These are phyloP conservation scores for Lapara coniferarum DNA, from an alignment of 2,888 invertebrate genomes.

Conservation along the genomic window DNA sequence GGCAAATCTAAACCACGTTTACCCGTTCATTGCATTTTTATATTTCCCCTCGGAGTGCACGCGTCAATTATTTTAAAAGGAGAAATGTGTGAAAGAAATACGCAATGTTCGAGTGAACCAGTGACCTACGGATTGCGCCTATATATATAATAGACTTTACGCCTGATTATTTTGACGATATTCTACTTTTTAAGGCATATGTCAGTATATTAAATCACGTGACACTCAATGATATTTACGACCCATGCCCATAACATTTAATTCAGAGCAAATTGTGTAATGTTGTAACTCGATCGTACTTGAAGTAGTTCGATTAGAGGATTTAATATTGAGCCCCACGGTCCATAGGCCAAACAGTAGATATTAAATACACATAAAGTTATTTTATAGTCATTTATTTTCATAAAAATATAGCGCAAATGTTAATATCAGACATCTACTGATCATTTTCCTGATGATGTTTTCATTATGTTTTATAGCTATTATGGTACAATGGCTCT, in stretches of 20 bases:
- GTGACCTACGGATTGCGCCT: slow-evolving; percentile 47
- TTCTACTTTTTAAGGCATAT: too few species aligned
- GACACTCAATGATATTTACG: too few species aligned
- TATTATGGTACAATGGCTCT: too few species aligned
- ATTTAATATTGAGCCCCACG: too few species aligned
- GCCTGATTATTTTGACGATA: not conserved
- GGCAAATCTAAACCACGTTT: slow-evolving; percentile 20
- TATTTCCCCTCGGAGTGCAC: slow-evolving; percentile 59
- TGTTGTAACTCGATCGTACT: too few species aligned
- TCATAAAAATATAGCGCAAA: not conserved
- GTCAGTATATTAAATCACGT: too few species aligned
- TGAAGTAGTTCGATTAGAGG: too few species aligned
- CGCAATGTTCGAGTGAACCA: slow-evolving; percentile 55
- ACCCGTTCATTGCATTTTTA: slow-evolving; percentile 49
- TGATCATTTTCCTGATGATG: not conserved
- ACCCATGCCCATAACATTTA: too few species aligned
- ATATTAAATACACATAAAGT: not conserved
- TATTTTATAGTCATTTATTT: not conserved
- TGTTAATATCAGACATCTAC: not conserved
- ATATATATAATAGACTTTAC: not conserved
- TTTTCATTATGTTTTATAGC: not conserved
- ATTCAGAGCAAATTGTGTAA: too few species aligned
- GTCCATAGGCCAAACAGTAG: too few species aligned
- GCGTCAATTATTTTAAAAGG: slow-evolving; percentile 61
- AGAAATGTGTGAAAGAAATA: slow-evolving; percentile 54